phyloP scores from a whole-genome alignment of 1,140 invertebrate species.

The Lycorma delicatula region DNA sequence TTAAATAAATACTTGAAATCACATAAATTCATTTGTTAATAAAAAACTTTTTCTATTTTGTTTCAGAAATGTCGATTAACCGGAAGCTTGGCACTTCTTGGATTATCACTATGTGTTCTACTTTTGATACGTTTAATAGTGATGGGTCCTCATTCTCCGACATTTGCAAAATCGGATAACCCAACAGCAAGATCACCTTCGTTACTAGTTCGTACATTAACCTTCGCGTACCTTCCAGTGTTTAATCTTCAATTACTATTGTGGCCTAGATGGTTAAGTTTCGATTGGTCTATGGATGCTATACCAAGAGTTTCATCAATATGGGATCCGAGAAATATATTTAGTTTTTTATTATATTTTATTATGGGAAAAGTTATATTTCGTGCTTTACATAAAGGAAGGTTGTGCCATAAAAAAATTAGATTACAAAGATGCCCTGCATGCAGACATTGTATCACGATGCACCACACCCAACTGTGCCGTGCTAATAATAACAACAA shows the following conservation, averaged over 20 bases:
- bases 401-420: background rate
- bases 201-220: constrained; percentile 61
- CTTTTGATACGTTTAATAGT: constrained; percentile 52
- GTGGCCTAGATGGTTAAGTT: constrained; percentile 73
- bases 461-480: constrained; percentile 41
- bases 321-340: constrained; percentile 64
- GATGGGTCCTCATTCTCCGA: constrained; percentile 54
- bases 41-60: constrained; percentile 31
- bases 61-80: constrained; percentile 53
- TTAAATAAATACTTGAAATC: background rate
- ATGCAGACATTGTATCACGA: constrained; percentile 16
- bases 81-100: constrained; percentile 51
- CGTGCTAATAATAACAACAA: constrained; percentile 42
- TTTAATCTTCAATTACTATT: constrained; percentile 77
- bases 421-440: constrained; percentile 2
- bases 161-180: constrained; percentile 84
- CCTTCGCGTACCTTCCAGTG: constrained; percentile 79
- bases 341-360: constrained; percentile 60
- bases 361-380: background rate
- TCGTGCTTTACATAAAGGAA: background rate
- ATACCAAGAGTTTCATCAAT: constrained; percentile 68
- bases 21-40: background rate
- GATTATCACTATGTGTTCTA: constrained; percentile 45
- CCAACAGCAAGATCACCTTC: constrained; percentile 71
- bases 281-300: constrained; percentile 94